Conservation (phyloP, 2,113 vertebrate genomes). For the Delphinus delphis region DNA sequence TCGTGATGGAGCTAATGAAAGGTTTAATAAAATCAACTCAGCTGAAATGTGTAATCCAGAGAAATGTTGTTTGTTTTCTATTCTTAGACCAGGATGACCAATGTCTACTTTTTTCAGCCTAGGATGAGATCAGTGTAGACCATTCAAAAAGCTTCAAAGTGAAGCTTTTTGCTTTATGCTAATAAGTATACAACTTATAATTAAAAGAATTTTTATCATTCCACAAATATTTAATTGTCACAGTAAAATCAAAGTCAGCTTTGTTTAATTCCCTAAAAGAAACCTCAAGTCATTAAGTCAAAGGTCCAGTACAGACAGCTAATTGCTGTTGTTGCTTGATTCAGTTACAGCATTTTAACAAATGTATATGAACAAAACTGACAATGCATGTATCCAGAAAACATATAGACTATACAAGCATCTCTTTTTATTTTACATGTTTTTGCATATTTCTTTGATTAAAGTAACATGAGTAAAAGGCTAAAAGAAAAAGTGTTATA, state of each 20-base stretch:
- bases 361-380: background rate
- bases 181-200: slow-evolving; percentile 77
- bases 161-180: slow-evolving; percentile 79
- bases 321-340: background rate
- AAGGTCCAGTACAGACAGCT: slow-evolving; percentile 44
- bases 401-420: background rate
- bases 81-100: slow-evolving; percentile 77
- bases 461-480: background rate
- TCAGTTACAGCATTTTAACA: background rate
- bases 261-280: slow-evolving; percentile 74
- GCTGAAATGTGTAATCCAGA: slow-evolving; percentile 63
- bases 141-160: slow-evolving; percentile 76
- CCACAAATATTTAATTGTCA: slow-evolving; percentile 82
- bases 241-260: slow-evolving; percentile 78
- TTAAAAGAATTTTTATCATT: slow-evolving; percentile 81
- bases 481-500: background rate
- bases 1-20: slow-evolving; percentile 72
- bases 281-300: slow-evolving; percentile 61
- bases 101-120: slow-evolving; percentile 55
- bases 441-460: background rate
- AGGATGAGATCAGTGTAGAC: slow-evolving; percentile 76
- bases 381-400: background rate
- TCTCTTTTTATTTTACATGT: background rate
- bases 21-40: slow-evolving; percentile 64
- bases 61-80: slow-evolving; percentile 78